These are phyloP conservation scores for Adelosebastes latens DNA, from an alignment of 2,797 vertebrate genomes.

Conservation along the genomic window DNA sequence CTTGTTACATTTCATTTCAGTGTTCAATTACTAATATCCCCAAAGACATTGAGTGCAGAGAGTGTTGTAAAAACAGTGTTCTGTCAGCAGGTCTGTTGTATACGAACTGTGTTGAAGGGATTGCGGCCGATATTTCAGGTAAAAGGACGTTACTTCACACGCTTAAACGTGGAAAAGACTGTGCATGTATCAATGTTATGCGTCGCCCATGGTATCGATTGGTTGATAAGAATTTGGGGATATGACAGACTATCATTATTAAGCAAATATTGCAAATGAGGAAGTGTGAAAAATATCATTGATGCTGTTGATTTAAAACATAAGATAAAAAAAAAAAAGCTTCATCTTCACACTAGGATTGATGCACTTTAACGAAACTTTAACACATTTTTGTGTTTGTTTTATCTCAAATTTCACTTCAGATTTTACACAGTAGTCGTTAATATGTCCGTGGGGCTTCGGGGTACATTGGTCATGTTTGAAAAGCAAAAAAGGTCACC, in stretches of 20 bases:
- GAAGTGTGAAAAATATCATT: neutral
- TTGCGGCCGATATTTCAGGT: constrained; percentile 4
- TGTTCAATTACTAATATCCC: constrained; percentile 37
- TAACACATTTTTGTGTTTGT: constrained; percentile 41
- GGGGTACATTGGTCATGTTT: constrained; percentile 23
- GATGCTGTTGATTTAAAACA: constrained; percentile 21
- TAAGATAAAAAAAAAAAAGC: constrained; percentile 30
- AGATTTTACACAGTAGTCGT: constrained; percentile 31
- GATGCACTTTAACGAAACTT: constrained; percentile 71
- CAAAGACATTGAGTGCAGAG: constrained; percentile 38
- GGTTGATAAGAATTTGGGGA: neutral
- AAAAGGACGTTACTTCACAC: constrained; percentile 5
- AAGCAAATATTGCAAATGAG: constrained; percentile 4
- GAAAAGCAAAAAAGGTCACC: constrained; percentile 44
- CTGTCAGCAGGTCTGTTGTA: constrained; percentile 25
- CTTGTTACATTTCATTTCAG: constrained; percentile 35
- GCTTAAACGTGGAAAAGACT: constrained; percentile 1
- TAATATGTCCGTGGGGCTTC: constrained; percentile 18
- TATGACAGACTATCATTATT: neutral
- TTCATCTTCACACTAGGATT: constrained; percentile 53
- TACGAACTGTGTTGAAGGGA: constrained; percentile 3
- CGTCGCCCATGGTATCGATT: constrained; percentile 17
- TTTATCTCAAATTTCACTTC: constrained; percentile 44
- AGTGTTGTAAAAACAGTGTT: constrained; percentile 58
- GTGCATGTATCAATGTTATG: constrained; percentile 9